Evolutionary conservation across 2,797 vertebrate genomes (phyloP).

Genomic region (Gymnoscopelus braueri): DNA sequence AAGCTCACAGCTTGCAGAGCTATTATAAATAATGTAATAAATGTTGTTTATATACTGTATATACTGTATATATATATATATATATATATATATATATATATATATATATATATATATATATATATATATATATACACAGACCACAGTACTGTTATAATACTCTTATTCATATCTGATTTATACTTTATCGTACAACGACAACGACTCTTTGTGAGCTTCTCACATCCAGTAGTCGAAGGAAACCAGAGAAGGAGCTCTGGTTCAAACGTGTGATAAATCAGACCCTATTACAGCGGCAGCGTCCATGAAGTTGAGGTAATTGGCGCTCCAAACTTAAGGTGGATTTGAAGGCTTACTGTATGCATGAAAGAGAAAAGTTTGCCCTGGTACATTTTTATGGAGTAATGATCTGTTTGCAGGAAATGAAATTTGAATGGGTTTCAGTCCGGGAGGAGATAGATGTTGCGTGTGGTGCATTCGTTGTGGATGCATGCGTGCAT

Average conservation of each 20-base stretch:
- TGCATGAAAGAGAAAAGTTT: slow-evolving; percentile 55
- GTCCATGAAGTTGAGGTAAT: slow-evolving; percentile 53
- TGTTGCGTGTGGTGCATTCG: slow-evolving; percentile 36
- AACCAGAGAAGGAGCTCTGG: slow-evolving; percentile 23
- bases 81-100: too few species aligned
- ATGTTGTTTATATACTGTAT: too few species aligned
- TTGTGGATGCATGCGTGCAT: slow-evolving; percentile 35
- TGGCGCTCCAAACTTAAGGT: slow-evolving; percentile 54
- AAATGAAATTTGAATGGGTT: slow-evolving; percentile 69
- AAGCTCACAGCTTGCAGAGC: too few species aligned
- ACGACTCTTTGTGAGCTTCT: too few species aligned
- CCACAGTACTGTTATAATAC: too few species aligned
- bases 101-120: too few species aligned
- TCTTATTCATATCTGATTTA: too few species aligned
- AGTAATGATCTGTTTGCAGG: slow-evolving; percentile 68
- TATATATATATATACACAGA: too few species aligned
- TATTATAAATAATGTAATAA: too few species aligned
- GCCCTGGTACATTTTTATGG: slow-evolving; percentile 56
- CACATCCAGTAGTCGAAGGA: neutral
- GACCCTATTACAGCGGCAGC: slow-evolving; percentile 11
- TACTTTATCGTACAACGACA: too few species aligned
- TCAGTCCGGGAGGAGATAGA: slow-evolving; percentile 47
- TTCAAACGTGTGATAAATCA: neutral
- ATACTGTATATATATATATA: too few species aligned
- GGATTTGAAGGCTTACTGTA: slow-evolving; percentile 53